These are phyloP conservation scores for Alces alces DNA, from an alignment of 2,113 vertebrate species.

Conservation along the genomic window DNA sequence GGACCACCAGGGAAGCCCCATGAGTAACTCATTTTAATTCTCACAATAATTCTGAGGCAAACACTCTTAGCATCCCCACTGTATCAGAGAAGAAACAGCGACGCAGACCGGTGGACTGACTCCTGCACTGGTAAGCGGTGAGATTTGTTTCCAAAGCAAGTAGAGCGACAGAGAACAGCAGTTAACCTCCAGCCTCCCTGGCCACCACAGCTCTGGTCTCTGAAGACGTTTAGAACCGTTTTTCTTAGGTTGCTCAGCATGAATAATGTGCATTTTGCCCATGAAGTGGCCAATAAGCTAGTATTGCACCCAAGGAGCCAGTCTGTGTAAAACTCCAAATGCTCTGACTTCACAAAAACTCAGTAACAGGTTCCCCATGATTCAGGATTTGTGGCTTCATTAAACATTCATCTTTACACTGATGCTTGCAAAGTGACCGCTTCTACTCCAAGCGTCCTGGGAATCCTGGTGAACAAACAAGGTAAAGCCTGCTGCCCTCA, in stretches of 20 bases:
- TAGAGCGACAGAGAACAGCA: background rate
- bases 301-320: background rate
- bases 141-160: background rate
- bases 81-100: background rate
- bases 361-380: background rate
- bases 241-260: background rate
- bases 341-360: background rate
- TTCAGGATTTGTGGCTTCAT: background rate
- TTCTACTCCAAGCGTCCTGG: background rate
- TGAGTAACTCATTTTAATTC: constrained; percentile 24
- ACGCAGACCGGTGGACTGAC: background rate
- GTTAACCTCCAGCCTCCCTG: rapidly evolving
- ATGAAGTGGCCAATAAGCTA: background rate
- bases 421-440: background rate
- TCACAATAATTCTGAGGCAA: background rate
- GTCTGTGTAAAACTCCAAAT: background rate
- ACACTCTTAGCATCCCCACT: background rate
- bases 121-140: background rate
- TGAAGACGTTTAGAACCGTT: background rate
- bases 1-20: background rate
- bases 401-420: background rate
- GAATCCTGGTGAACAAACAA: background rate
- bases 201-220: background rate
- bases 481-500: background rate
- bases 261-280: background rate